phyloP scores from a whole-genome alignment of 2,888 invertebrate genomes.

The Glyphotaelius pellucidus region DNA sequence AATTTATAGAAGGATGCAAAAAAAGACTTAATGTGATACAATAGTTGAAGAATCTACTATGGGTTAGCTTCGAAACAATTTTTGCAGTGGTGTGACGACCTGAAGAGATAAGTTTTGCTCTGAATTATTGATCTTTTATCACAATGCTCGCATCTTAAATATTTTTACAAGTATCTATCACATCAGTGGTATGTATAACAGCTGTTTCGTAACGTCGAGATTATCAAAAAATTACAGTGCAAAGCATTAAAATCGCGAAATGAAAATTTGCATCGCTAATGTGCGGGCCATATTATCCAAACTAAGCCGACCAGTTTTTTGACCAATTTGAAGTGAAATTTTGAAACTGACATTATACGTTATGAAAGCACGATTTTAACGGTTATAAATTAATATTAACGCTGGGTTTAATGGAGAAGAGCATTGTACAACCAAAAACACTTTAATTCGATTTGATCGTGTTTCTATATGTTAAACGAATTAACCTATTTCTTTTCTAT shows the following conservation, averaged over 20 bases:
- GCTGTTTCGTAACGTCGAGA: neutral
- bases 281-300: neutral
- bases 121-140: neutral
- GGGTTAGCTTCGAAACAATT: too few species aligned
- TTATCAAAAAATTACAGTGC: neutral
- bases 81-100: too few species aligned
- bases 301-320: neutral
- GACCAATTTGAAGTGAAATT: neutral
- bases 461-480: slow-evolving; percentile 3
- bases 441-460: neutral
- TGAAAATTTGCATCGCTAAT: neutral
- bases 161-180: neutral
- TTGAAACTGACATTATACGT: slow-evolving; percentile 2
- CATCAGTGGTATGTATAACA: neutral
- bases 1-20: too few species aligned
- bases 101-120: too few species aligned
- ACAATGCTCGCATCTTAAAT: neutral
- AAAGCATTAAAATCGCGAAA: neutral
- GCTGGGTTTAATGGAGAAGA: neutral
- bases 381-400: neutral
- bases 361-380: neutral
- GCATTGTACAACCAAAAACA: neutral
- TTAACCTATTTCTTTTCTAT: slow-evolving; percentile 16
- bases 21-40: too few species aligned
- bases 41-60: too few species aligned